These are phyloP conservation scores for Platygyra sinensis DNA, from an alignment of 64 coral and sea anemone species.

Conservation along the genomic window DNA sequence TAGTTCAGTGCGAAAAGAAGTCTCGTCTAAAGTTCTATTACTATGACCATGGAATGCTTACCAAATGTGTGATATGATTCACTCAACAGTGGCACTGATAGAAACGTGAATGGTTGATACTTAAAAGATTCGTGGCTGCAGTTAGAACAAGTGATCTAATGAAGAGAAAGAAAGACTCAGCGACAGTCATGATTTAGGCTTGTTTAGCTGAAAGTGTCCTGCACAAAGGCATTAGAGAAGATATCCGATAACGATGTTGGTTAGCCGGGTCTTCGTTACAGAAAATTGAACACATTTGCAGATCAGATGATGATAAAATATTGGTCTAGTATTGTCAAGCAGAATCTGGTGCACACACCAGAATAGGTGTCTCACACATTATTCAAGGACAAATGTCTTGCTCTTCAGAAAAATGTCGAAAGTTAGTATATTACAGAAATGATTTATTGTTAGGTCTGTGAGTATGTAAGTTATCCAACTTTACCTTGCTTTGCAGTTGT, in stretches of 20 bases:
- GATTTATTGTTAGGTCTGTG: not conserved
- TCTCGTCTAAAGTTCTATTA: too few relatives aligned
- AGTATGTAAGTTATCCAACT: not conserved
- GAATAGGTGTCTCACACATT: too few relatives aligned
- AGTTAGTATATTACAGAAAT: not conserved
- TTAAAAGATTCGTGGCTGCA: conserved; percentile 74
- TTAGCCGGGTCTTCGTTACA: too few relatives aligned
- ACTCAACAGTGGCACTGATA: conserved; percentile 70
- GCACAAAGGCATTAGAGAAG: too few relatives aligned
- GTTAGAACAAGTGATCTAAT: conserved; percentile 73
- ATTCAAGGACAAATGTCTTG: too few relatives aligned
- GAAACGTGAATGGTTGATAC: conserved; percentile 74
- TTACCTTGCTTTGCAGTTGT: conserved; percentile 76
- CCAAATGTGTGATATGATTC: conserved; percentile 64
- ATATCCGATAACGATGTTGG: too few relatives aligned
- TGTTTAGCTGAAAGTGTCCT: too few relatives aligned
- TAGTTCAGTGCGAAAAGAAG: not conserved
- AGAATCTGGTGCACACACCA: too few relatives aligned
- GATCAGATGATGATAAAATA: too few relatives aligned
- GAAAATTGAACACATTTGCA: too few relatives aligned
- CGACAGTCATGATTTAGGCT: not conserved
- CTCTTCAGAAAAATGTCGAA: too few relatives aligned
- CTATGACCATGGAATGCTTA: not conserved
- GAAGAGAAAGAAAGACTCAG: not conserved
- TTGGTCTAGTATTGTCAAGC: too few relatives aligned